Evolutionary conservation across 2,113 vertebrate genomes (phyloP).

Genomic region (human): DNA sequence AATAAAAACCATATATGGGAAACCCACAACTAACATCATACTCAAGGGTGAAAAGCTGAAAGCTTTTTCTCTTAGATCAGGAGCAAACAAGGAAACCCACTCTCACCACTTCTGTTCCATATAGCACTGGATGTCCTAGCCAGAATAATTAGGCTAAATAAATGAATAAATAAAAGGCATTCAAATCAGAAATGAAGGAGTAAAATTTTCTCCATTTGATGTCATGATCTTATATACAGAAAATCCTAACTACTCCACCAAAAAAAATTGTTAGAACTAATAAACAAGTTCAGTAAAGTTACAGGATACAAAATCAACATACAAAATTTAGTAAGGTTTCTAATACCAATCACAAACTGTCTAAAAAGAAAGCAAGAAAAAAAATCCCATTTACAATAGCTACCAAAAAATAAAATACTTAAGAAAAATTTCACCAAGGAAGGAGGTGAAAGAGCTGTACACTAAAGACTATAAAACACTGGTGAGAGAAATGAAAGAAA

Average conservation of each 20-base stretch:
- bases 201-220: background rate
- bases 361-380: background rate
- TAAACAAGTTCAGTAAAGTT: background rate
- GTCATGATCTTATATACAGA: background rate
- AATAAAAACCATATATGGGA: background rate
- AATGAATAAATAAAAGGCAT: background rate
- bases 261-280: background rate
- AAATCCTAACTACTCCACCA: background rate
- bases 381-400: background rate
- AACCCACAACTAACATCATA: background rate
- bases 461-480: background rate
- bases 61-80: background rate
- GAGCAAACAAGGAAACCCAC: background rate
- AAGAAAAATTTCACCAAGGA: background rate
- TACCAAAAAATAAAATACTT: background rate
- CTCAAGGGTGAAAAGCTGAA: background rate
- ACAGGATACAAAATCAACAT: background rate
- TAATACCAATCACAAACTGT: background rate
- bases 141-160: background rate
- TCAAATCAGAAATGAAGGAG: background rate
- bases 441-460: background rate
- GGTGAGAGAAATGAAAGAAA: background rate
- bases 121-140: background rate
- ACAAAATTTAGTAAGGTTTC: background rate
- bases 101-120: background rate